Conservation (phyloP, 2,888 invertebrate species). For the Hemithea aestivaria region DNA sequence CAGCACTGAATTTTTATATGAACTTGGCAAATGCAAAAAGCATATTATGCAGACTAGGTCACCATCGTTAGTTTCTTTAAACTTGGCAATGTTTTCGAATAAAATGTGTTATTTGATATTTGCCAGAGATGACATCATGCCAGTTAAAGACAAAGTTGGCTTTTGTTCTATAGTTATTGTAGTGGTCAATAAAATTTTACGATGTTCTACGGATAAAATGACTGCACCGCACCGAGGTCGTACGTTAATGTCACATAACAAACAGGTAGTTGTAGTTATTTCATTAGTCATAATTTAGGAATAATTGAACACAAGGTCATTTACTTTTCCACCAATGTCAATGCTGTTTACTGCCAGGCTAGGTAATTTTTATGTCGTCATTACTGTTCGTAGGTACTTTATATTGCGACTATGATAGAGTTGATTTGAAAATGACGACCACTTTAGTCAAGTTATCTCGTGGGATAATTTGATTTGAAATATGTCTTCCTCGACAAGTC, state of each 20-base stretch:
- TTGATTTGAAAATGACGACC: slow-evolving; percentile 8
- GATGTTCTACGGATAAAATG: slow-evolving; percentile 34
- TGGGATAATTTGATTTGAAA: slow-evolving; percentile 4
- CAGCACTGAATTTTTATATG: neutral
- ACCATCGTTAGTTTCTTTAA: slow-evolving; percentile 26
- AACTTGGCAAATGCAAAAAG: slow-evolving; percentile 18
- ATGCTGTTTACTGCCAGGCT: slow-evolving; percentile 18
- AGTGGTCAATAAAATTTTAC: slow-evolving; percentile 50
- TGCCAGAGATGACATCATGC: slow-evolving; percentile 46
- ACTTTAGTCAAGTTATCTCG: slow-evolving; percentile 6
- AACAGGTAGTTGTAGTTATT: slow-evolving; percentile 20
- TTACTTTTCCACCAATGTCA: slow-evolving; percentile 31
- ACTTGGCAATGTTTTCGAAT: slow-evolving; percentile 31
- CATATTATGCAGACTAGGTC: slow-evolving; percentile 18
- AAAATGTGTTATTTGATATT: slow-evolving; percentile 23
- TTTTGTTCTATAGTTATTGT: slow-evolving; percentile 25
- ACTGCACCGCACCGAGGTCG: slow-evolving; percentile 38
- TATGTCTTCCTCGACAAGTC: slow-evolving; percentile 4
- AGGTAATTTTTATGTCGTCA: slow-evolving; percentile 12
- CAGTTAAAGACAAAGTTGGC: slow-evolving; percentile 35
- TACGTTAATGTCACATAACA: slow-evolving; percentile 20
- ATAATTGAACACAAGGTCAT: slow-evolving; percentile 31
- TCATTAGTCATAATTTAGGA: slow-evolving; percentile 25
- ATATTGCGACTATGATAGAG: neutral
- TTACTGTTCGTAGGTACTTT: slow-evolving; percentile 13